A percentile compares a stretch with the other conserved stretches of the same genome.
phyloP scores from a whole-genome alignment of 2,888 invertebrate species.

The Nipponacmea schrenckii region DNA sequence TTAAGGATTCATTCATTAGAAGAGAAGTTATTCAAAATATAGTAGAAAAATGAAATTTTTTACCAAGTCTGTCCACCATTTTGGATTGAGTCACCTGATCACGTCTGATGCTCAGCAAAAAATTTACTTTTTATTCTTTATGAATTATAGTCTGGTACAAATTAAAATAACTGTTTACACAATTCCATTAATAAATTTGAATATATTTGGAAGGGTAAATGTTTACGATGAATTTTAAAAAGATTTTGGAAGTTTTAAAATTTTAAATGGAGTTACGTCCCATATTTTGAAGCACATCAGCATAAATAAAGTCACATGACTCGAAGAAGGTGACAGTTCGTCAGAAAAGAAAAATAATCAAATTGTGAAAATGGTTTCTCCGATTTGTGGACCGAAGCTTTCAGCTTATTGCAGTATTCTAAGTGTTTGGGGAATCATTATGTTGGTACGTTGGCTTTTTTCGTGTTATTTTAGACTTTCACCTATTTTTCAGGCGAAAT shows the following conservation, averaged over 20 bases:
- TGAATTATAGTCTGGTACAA: no score
- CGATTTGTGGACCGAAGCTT: conserved; percentile 88
- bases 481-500: background rate
- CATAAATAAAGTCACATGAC: background rate
- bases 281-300: no score
- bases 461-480: background rate
- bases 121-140: no score
- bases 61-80: conserved; percentile 56
- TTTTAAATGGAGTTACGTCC: no score
- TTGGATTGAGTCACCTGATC: conserved; percentile 29
- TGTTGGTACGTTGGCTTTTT: conserved; percentile 79
- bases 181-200: no score
- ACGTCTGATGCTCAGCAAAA: background rate
- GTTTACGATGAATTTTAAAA: no score
- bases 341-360: no score
- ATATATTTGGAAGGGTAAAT: no score
- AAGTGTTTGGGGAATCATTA: conserved; percentile 94
- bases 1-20: no score
- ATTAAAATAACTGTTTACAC: no score
- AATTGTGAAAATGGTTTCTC: conserved; percentile 39
- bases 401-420: conserved; percentile 90
- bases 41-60: conserved; percentile 11
- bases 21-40: no score
- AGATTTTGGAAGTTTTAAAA: no score
- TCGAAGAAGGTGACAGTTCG: background rate